Evolutionary conservation across 2,797 vertebrate genomes (phyloP).

Genomic region (Rhadinocentrus ornatus): DNA sequence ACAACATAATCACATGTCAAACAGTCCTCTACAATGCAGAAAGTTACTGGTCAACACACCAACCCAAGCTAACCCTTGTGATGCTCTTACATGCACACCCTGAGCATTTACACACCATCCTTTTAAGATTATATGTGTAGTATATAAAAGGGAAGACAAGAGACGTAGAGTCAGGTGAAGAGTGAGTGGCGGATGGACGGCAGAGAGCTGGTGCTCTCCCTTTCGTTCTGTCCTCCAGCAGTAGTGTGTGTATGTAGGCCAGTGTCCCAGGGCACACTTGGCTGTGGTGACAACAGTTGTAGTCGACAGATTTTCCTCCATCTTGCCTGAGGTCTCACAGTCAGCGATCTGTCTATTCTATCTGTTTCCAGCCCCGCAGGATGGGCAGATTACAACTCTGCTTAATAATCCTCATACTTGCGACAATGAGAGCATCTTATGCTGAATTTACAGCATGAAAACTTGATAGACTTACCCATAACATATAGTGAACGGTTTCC

Average conservation of each 20-base stretch:
- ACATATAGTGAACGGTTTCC: not conserved
- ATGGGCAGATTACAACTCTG: constrained; percentile 65
- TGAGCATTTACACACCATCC: not conserved
- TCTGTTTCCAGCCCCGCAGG: constrained; percentile 64
- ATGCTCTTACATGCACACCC: not conserved
- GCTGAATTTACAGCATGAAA: constrained; percentile 25
- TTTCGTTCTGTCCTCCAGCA: constrained; percentile 69
- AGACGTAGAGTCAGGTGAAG: constrained; percentile 40
- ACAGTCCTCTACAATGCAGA: not conserved
- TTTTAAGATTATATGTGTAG: not conserved
- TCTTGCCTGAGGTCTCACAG: constrained; percentile 84
- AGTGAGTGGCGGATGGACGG: constrained; percentile 42
- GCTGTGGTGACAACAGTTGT: constrained; percentile 86
- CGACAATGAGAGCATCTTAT: constrained; percentile 18
- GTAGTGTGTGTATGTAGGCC: constrained; percentile 85
- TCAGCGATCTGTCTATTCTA: constrained; percentile 79
- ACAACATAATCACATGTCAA: not conserved
- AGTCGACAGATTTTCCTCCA: constrained; percentile 87
- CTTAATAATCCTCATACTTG: constrained; percentile 46
- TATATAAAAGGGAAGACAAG: constrained; percentile 8
- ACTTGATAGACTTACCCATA: not conserved
- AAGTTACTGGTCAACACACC: not conserved
- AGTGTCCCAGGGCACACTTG: constrained; percentile 86
- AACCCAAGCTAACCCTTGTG: not conserved
- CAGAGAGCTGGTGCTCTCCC: constrained; percentile 59